Percentiles rank a stretch among this genome's conserved stretches.
phyloP scores from a whole-genome alignment of 2,888 invertebrate species.

The Lumbricus terrestris region DNA sequence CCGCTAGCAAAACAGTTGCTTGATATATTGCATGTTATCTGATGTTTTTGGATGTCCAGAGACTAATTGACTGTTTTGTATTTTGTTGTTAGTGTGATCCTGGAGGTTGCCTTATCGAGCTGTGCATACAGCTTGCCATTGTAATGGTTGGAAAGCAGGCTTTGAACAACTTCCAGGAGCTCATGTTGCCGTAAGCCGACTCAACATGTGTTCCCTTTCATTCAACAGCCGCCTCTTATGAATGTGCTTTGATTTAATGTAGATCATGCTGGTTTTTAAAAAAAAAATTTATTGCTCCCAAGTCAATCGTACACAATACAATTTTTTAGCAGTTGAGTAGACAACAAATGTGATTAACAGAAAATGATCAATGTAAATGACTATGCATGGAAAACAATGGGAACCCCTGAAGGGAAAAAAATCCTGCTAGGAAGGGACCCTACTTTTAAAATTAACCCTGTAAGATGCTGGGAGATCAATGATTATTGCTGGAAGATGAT shows the following conservation, averaged over 20 bases:
- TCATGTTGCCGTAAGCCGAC: conserved; percentile 76
- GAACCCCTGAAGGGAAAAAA: too few species aligned
- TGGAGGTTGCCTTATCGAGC: conserved; percentile 87
- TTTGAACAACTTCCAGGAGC: conserved; percentile 83
- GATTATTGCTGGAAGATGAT: too few species aligned
- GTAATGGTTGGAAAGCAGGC: conserved; percentile 96
- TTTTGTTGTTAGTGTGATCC: conserved; percentile 73
- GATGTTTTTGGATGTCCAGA: background rate
- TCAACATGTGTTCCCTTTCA: background rate
- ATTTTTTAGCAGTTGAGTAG: too few species aligned
- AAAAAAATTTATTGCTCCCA: too few species aligned
- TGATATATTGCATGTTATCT: background rate
- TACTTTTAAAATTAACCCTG: too few species aligned
- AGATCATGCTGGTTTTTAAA: background rate
- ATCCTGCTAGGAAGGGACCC: too few species aligned
- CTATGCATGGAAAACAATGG: too few species aligned
- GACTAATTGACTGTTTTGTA: background rate
- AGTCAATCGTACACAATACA: too few species aligned
- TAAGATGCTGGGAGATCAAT: too few species aligned
- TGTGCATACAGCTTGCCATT: conserved; percentile 88
- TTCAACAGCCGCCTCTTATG: background rate
- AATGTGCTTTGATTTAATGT: background rate
- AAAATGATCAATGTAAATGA: too few species aligned
- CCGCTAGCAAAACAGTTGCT: background rate
- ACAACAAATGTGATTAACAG: too few species aligned